Percentiles rank a stretch among this genome's conserved stretches.
Conservation (phyloP, 2,888 invertebrate species). For the Dromius quadrimaculatus region DNA sequence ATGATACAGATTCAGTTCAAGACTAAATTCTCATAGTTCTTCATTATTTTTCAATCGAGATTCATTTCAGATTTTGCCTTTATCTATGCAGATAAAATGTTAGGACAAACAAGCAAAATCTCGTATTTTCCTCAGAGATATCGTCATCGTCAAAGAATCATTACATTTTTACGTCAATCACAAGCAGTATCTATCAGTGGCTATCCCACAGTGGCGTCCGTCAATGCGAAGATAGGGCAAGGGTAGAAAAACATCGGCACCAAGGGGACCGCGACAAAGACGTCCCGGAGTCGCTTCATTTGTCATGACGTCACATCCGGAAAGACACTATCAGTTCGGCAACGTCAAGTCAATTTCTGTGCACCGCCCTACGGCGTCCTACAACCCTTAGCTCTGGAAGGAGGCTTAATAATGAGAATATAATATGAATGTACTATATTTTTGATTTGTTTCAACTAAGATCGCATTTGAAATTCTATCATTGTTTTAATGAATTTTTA, state of each 20-base stretch:
- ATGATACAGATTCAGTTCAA: no score
- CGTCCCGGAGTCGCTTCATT: conserved; percentile 45
- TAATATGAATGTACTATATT: no score
- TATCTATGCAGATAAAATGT: no score
- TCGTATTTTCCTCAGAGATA: no score
- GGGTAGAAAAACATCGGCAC: conserved; percentile 14
- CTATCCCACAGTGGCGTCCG: conserved; percentile 18
- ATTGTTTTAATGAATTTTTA: no score
- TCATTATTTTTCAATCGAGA: no score
- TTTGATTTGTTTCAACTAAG: no score
- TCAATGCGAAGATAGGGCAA: background rate
- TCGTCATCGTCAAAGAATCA: conserved; percentile 8
- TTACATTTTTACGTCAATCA: conserved; percentile 40
- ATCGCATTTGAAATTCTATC: no score
- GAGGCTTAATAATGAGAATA: no score
- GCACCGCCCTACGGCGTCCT: conserved; percentile 2
- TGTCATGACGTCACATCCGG: conserved; percentile 51
- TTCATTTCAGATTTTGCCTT: no score
- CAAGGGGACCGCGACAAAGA: conserved; percentile 42
- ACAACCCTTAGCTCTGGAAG: conserved; percentile 1
- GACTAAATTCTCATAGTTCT: no score
- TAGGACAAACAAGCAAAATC: no score
- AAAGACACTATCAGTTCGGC: conserved; percentile 44
- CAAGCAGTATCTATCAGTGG: conserved; percentile 16
- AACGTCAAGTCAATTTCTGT: conserved; percentile 28